Evolutionary conservation across 2,797 vertebrate genomes (phyloP), one percentile per base, ranked within the genome.

Genomic region (Enoplosus armatus): DNA sequence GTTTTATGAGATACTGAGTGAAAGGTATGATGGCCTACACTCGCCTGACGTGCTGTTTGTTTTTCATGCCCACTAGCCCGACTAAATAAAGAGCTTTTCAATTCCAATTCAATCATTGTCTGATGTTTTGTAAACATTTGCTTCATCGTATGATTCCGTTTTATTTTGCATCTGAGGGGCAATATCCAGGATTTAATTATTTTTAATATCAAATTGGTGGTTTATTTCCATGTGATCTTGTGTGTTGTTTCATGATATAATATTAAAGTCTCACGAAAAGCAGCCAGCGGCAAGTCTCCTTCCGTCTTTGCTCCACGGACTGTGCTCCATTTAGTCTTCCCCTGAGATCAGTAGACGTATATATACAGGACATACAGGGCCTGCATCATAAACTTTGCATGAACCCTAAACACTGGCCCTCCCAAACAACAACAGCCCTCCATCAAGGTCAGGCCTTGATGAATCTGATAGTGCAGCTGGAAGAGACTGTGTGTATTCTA

Each of bases 311-410:
- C 79, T 84, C 56, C 33, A 2, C 51, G 65, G 74, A 29, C 45
- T 53, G 77, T 22, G 67, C 58, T 68, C 61, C 86, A 84, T 79
- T 86, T 70, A 61, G 72, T 41, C 62, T 10, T 70, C 89, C 85
- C 75, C 65, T 24, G 85, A 84, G 90, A 89, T 73, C 56, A 18
- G 77, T 8, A 29, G 66, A 80, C 61, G 41, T 5, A n/a, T 72
- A 81, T 69, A 85, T 71, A 79, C 67, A 82, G 78, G 18, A 27
- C 82, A 77, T 79, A 84, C 74, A 83, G 80, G 83, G 70, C 80
- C 72, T 9, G 70, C 84, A 84, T 92, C 90, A 85, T 92, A 89
- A 93, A 91, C 92, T 90, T 89, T 90, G 83, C 87, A 89, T 91
- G 90, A 92, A 91, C 91, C 84, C 85, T 83, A 87, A 93, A 90